Evolutionary conservation across 2,888 invertebrate genomes (phyloP).

Genomic region (Pristionchus exspectatus): DNA sequence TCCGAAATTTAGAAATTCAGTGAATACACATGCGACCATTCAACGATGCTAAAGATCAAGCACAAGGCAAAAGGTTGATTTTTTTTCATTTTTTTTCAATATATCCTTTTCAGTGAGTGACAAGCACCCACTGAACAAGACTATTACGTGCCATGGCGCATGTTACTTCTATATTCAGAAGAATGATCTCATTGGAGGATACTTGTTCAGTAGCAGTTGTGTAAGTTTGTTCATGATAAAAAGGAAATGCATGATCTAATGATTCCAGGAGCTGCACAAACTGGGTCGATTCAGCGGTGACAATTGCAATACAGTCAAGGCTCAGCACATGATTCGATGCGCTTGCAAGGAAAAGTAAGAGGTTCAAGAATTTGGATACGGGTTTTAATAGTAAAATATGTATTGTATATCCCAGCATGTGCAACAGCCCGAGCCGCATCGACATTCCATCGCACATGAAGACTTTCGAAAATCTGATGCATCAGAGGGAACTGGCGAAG

Average conservation of each 20-base stretch:
- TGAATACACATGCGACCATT: neutral
- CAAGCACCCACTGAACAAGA: neutral
- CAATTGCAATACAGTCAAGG: neutral
- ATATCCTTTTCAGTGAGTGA: neutral
- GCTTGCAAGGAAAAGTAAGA: neutral
- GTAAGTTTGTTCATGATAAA: neutral
- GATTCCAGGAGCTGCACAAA: neutral
- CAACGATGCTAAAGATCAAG: neutral
- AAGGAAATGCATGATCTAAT: neutral
- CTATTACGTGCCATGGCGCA: neutral
- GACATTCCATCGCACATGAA: neutral
- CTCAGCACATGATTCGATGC: neutral
- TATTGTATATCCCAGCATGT: neutral
- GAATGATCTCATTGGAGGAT: neutral
- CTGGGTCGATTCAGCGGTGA: neutral
- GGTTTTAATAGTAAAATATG: no score
- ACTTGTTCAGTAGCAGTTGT: neutral
- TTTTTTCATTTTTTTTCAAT: neutral
- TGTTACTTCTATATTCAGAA: slow-evolving; percentile 1
- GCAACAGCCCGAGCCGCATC: neutral
- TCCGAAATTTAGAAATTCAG: neutral
- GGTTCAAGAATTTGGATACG: neutral
- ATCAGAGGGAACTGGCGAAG: neutral
- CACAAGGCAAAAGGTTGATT: neutral
- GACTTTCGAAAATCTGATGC: neutral